These are phyloP conservation scores for Prosapia bicincta DNA, from an alignment of 2,888 invertebrate genomes.

Conservation along the genomic window DNA sequence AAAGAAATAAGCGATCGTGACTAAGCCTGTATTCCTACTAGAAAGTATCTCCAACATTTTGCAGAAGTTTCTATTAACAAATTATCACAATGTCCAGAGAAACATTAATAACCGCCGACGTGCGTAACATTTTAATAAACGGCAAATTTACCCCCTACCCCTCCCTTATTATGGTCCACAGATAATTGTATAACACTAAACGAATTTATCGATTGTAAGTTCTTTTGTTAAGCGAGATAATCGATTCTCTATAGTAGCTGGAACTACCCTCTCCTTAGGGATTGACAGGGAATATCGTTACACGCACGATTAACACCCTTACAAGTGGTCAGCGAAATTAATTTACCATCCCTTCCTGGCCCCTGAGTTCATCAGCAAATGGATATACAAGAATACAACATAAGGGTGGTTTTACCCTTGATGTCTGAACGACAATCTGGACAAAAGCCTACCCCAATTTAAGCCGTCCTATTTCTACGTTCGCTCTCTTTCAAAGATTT, in stretches of 20 bases:
- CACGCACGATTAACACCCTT: slow-evolving; percentile 17
- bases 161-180: background rate
- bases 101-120: background rate
- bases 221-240: slow-evolving; percentile 8
- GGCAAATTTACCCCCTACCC: background rate
- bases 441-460: slow-evolving; percentile 2
- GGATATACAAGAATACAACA: slow-evolving; percentile 10
- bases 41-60: no score
- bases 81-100: no score
- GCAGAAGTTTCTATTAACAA: no score
- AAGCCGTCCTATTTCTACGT: background rate
- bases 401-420: slow-evolving; percentile 2
- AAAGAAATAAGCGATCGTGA: no score
- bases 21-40: no score
- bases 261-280: background rate
- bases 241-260: slow-evolving; percentile 16
- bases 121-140: background rate
- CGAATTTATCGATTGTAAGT: background rate
- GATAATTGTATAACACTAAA: background rate
- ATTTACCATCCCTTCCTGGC: slow-evolving; percentile 4
- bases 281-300: slow-evolving; percentile 12
- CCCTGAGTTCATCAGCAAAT: slow-evolving; percentile 24
- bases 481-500: background rate
- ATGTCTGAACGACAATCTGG: background rate
- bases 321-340: slow-evolving; percentile 24